Conservation (phyloP, 2,797 vertebrate species). For the Galago senegalensis region DNA sequence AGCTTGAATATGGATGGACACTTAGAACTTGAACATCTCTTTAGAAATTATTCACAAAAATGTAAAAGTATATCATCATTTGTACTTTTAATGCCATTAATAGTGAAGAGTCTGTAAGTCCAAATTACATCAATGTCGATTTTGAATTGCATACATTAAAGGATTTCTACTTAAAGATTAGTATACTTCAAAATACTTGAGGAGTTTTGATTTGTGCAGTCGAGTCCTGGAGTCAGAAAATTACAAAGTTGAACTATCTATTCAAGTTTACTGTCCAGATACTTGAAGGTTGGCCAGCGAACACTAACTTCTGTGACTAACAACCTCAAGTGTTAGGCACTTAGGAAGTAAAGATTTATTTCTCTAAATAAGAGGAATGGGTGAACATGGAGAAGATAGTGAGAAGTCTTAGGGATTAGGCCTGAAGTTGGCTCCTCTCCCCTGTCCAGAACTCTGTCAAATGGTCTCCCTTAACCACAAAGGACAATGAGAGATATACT, state of each 20-base stretch:
- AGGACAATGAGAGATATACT: neutral
- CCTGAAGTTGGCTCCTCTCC: neutral
- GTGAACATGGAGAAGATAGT: neutral
- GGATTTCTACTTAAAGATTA: neutral
- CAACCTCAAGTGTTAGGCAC: neutral
- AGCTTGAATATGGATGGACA: neutral
- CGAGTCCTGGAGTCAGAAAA: neutral
- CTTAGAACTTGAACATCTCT: conserved; percentile 6
- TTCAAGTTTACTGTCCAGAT: neutral
- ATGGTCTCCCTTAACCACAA: neutral
- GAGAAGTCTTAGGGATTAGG: neutral
- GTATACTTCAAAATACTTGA: neutral
- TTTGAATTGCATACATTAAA: conserved; percentile 20
- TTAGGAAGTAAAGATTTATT: neutral
- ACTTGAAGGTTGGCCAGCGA: neutral
- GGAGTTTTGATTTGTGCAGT: neutral
- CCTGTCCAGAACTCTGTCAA: neutral
- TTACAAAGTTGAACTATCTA: neutral
- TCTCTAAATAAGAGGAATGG: neutral
- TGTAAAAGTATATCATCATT: conserved; percentile 1
- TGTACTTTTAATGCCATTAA: neutral
- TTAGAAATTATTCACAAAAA: conserved; percentile 38
- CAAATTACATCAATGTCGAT: neutral
- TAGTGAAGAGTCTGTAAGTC: neutral
- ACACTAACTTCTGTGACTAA: neutral